These are phyloP conservation scores for Prolemur simus DNA, from an alignment of 2,113 vertebrate species.

Conservation along the genomic window DNA sequence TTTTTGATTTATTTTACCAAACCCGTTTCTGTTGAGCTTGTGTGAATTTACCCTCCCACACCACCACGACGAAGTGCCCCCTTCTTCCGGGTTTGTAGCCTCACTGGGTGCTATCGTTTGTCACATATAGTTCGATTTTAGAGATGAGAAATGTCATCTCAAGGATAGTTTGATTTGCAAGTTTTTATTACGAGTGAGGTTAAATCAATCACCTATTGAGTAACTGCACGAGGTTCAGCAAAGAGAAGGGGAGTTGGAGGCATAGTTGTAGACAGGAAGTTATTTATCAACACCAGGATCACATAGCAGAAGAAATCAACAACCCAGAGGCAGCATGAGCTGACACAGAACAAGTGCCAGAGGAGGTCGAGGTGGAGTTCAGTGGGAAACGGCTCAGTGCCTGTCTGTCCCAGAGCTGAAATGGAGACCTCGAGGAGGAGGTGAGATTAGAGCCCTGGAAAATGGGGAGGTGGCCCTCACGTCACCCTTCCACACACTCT, in stretches of 20 bases:
- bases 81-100: background rate
- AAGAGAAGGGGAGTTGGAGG: background rate
- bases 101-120: background rate
- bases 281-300: background rate
- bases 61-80: background rate
- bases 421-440: background rate
- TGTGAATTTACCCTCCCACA: background rate
- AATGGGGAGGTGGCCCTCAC: accelerated
- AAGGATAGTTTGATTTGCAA: background rate
- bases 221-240: background rate
- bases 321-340: background rate
- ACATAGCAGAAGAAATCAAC: background rate
- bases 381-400: background rate
- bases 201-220: conserved; percentile 47
- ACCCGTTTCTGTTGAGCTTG: background rate
- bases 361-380: background rate
- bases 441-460: accelerated
- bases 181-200: conserved; percentile 6
- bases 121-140: background rate
- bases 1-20: background rate
- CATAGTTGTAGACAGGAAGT: background rate
- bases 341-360: background rate
- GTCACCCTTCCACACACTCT: background rate
- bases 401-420: background rate
- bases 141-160: conserved; percentile 39